These are phyloP conservation scores for Tupaia tana DNA, from an alignment of 2,113 vertebrate species.

Conservation along the genomic window DNA sequence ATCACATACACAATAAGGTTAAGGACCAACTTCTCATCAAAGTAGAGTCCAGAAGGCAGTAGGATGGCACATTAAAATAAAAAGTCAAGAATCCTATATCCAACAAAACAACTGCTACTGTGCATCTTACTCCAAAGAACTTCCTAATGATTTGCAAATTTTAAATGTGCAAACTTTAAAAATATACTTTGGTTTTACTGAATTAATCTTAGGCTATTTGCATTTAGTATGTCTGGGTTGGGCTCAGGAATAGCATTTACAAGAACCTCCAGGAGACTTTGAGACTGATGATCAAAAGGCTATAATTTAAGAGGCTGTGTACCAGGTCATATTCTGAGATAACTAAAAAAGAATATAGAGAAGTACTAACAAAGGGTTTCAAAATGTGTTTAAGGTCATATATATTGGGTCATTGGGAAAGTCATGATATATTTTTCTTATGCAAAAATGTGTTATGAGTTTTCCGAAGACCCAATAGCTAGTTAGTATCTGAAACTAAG, in stretches of 20 bases:
- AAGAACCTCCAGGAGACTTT: no score
- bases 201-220: not conserved
- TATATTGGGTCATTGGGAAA: no score
- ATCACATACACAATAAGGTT: not conserved
- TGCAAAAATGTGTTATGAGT: no score
- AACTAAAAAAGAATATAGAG: not conserved
- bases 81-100: not conserved
- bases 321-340: not conserved
- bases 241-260: no score
- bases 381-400: not conserved
- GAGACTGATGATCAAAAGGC: not conserved
- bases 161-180: not conserved
- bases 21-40: not conserved
- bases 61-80: not conserved
- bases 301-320: not conserved
- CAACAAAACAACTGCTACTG: not conserved
- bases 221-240: not conserved
- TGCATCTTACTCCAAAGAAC: not conserved
- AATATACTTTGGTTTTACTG: not conserved
- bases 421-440: no score
- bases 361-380: not conserved
- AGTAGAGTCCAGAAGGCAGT: not conserved
- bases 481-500: not conserved
- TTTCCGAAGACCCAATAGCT: not conserved
- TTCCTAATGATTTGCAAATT: not conserved